phyloP scores from a whole-genome alignment of 2,797 vertebrate genomes.

The Spea hammondii region DNA sequence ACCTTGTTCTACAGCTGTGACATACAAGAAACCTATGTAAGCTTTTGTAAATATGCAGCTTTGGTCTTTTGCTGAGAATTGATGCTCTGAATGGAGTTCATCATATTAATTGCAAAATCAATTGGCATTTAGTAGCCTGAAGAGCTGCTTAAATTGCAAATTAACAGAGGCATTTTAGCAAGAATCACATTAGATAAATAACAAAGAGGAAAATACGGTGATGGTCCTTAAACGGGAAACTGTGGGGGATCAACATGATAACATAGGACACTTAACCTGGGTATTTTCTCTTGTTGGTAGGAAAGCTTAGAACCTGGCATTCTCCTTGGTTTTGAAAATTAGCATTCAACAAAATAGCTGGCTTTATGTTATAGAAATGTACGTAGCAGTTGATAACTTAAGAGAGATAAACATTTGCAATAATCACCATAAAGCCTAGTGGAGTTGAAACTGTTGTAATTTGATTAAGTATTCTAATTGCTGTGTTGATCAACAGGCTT shows the following conservation, averaged over 20 bases:
- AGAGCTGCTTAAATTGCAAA: constrained; percentile 43
- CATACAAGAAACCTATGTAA: constrained; percentile 21
- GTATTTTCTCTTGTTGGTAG: too few relatives aligned
- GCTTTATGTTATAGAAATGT: constrained; percentile 4
- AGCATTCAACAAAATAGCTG: constrained; percentile 12
- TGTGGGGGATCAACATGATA: constrained; percentile 1
- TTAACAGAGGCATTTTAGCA: constrained; percentile 31
- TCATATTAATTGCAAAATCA: constrained; percentile 41
- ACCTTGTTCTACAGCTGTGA: constrained; percentile 33
- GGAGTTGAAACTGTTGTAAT: not conserved
- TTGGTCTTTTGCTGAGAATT: constrained; percentile 25
- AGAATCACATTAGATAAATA: constrained; percentile 34
- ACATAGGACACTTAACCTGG: too few relatives aligned
- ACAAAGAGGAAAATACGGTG: constrained; percentile 16
- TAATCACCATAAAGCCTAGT: not conserved
- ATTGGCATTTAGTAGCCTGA: constrained; percentile 37
- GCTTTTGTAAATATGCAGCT: constrained; percentile 18
- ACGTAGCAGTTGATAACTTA: not conserved
- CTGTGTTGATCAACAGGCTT: not conserved
- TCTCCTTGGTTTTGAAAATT: not conserved
- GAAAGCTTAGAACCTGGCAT: not conserved
- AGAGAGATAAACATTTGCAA: not conserved
- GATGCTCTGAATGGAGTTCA: constrained; percentile 32
- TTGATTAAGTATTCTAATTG: not conserved
- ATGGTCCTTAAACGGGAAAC: constrained; percentile 8